These are phyloP conservation scores for Nomada ruficornis DNA, from an alignment of 2,888 invertebrate genomes.

Conservation along the genomic window DNA sequence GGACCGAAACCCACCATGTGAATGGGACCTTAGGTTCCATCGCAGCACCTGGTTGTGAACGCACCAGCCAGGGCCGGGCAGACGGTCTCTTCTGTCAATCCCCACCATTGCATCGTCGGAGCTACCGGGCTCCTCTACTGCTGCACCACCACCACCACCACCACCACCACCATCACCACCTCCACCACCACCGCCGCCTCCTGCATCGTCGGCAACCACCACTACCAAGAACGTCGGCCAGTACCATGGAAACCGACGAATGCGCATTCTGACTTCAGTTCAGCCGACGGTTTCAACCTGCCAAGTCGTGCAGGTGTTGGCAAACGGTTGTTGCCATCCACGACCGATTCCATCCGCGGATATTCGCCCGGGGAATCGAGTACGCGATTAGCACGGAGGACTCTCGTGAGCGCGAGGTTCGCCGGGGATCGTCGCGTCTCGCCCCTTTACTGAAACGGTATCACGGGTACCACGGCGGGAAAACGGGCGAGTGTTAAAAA, in stretches of 20 bases:
- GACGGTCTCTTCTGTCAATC: conserved; percentile 72
- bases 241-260: conserved; percentile 75
- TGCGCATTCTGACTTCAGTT: conserved; percentile 79
- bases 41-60: conserved; percentile 68
- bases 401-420: conserved; percentile 12
- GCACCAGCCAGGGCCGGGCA: conserved; percentile 68
- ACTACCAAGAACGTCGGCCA: conserved; percentile 63
- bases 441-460: conserved; percentile 21
- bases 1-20: conserved; percentile 49
- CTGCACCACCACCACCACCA: conserved; percentile 59
- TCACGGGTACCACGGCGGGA: conserved; percentile 43
- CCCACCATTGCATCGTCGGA: conserved; percentile 64
- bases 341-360: conserved; percentile 42
- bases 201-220: conserved; percentile 52
- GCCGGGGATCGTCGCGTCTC: background rate
- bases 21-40: conserved; percentile 60
- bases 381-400: conserved; percentile 1
- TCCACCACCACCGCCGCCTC: conserved; percentile 53
- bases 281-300: conserved; percentile 75
- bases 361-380: conserved; percentile 10
- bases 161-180: conserved; percentile 55
- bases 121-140: conserved; percentile 65
- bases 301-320: conserved; percentile 69
- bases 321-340: conserved; percentile 54
- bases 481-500: conserved; percentile 54